phyloP scores from a whole-genome alignment of 2,113 vertebrate genomes.

The Ochotona princeps region DNA sequence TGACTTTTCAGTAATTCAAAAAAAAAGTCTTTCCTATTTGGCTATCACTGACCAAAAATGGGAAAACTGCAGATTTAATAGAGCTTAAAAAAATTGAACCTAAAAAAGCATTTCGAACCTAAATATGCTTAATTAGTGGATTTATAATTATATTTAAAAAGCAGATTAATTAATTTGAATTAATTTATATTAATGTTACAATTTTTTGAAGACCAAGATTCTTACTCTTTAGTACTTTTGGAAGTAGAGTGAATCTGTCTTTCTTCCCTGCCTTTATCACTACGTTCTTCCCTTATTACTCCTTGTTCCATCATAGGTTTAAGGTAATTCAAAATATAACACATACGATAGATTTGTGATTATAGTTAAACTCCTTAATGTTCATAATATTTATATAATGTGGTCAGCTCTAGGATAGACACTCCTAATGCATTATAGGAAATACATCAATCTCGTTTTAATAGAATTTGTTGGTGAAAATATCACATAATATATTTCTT shows the following conservation, averaged over 20 bases:
- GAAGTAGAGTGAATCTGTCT: neutral
- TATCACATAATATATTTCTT: no score
- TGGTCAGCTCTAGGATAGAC: neutral
- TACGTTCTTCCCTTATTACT: no score
- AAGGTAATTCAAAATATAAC: constrained; percentile 8
- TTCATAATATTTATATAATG: constrained; percentile 41
- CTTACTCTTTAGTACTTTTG: neutral
- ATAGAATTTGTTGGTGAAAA: constrained; percentile 3
- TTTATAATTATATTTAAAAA: neutral
- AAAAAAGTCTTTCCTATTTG: no score
- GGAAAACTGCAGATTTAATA: neutral
- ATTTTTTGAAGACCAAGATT: neutral
- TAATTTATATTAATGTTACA: neutral
- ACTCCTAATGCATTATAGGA: neutral
- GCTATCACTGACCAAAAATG: neutral
- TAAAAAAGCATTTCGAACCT: no score
- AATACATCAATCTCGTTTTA: neutral
- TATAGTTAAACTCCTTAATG: constrained; percentile 1
- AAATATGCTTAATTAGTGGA: neutral
- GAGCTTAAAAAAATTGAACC: no score
- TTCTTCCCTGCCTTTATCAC: neutral
- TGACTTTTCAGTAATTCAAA: no score
- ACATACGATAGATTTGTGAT: neutral
- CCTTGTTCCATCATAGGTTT: neutral
- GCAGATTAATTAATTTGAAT: neutral